A percentile compares a stretch with the other conserved stretches of the same genome.
These are phyloP conservation scores for Pectinophora gossypiella DNA, from an alignment of 1,140 invertebrate species.

Conservation along the genomic window DNA sequence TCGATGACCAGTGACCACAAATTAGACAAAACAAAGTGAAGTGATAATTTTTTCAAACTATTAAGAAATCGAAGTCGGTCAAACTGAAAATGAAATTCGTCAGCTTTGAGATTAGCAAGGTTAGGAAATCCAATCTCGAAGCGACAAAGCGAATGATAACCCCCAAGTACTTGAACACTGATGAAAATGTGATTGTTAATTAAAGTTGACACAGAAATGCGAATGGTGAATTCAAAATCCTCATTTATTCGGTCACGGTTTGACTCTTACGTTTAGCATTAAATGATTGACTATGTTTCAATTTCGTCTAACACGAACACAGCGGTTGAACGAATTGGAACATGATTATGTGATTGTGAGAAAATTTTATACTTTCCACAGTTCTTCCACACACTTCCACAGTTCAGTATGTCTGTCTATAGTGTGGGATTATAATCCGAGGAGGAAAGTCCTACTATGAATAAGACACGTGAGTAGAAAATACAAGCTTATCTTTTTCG, in stretches of 20 bases:
- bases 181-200: conserved; percentile 72
- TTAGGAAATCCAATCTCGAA: conserved; percentile 56
- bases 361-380: conserved; percentile 54
- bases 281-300: conserved; percentile 73
- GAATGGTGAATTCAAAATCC: conserved; percentile 64
- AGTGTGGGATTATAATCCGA: conserved; percentile 57
- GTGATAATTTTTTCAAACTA: conserved; percentile 19
- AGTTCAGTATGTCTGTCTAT: conserved; percentile 52
- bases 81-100: conserved; percentile 44
- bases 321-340: conserved; percentile 66
- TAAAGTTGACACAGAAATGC: conserved; percentile 72
- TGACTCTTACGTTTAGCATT: conserved; percentile 66
- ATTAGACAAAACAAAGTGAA: conserved; percentile 24
- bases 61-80: conserved; percentile 41
- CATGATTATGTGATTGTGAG: conserved; percentile 71
- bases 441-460: conserved; percentile 52
- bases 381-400: too few species aligned
- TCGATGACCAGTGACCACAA: conserved; percentile 8
- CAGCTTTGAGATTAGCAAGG: conserved; percentile 39
- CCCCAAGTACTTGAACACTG: conserved; percentile 43
- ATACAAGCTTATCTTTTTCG: conserved; percentile 14
- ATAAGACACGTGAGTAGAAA: conserved; percentile 65
- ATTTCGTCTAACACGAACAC: conserved; percentile 69
- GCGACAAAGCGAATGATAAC: conserved; percentile 52
- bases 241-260: conserved; percentile 69